A percentile compares a stretch with the other conserved stretches of the same genome.
Evolutionary conservation across 1,140 invertebrate species (phyloP).

Genomic region (Hyphantria cunea): DNA sequence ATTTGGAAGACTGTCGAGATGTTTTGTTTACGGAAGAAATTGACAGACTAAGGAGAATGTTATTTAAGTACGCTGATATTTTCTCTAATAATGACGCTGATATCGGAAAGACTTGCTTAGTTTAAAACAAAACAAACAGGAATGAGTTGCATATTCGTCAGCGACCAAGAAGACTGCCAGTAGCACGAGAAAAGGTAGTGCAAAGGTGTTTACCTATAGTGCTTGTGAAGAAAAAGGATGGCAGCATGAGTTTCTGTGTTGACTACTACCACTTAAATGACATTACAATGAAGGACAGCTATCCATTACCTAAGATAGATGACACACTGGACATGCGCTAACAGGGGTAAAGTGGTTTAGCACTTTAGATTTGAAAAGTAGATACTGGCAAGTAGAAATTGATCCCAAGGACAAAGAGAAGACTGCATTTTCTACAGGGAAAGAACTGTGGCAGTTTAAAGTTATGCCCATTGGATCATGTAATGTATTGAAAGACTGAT

Average conservation of each 20-base stretch:
- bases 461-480: constrained; percentile 74
- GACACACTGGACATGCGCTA: constrained; percentile 32
- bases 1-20: too few species aligned
- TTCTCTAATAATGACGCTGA: too few species aligned
- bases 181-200: too few species aligned
- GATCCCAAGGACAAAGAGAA: constrained; percentile 43
- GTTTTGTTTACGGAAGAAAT: too few species aligned
- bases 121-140: too few species aligned
- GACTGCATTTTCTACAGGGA: constrained; percentile 70
- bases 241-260: constrained; percentile 49
- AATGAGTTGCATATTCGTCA: too few species aligned
- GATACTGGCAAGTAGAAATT: constrained; percentile 63
- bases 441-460: constrained; percentile 62
- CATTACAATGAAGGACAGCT: constrained; percentile 48
- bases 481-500: constrained; percentile 45
- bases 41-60: too few species aligned
- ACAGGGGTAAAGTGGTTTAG: constrained; percentile 60
- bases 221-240: constrained; percentile 60
- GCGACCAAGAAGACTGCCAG: too few species aligned
- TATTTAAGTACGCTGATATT: too few species aligned
- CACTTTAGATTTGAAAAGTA: constrained; percentile 59
- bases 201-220: constrained; percentile 60
- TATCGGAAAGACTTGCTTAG: too few species aligned
- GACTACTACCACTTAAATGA: constrained; percentile 36
- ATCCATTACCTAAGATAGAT: constrained; percentile 74